Evolutionary conservation across 2,888 invertebrate genomes (phyloP), one percentile per base, ranked within the genome.

Genomic region (Ceriagrion tenellum): DNA sequence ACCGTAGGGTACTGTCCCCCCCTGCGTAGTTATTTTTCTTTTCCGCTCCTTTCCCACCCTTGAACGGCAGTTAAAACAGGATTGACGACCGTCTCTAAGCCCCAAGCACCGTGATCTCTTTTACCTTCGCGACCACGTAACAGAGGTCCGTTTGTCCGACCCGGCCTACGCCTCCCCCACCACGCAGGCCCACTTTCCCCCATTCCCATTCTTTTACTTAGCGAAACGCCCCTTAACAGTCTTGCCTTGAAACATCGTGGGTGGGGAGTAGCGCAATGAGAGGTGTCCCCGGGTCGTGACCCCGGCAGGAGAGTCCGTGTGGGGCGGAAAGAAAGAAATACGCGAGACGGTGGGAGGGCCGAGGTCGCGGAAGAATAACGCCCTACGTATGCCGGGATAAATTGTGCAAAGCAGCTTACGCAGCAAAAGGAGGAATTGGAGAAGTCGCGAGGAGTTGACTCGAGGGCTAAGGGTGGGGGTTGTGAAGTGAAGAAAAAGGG

Each of bases 371-470:
- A 35, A 81, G 35, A 81, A 18, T 81, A 81, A 81, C 26, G 35
- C 30, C 23, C 81, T 6, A 35, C 26, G 59, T n/a, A 47, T 47
- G 47, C 4, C 47, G 81, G 35, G 81, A 35, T 81, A 35, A 81
- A 81, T 81, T 35, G 81, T 35, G 81, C 81, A 81, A 81, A 35
- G 81, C 12, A n/a, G n/a, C 35, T 30, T 18, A 35, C 30, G 3
- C 30, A 35, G 81, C 0, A 13, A 47, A 47, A 35, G 35, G 35
- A 23, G 35, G 35, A 81, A 10, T 81, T 35, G 8, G 30, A 81
- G 81, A 35, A 81, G 81, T 81, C 35, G 35, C 81, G 81, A 35
- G 81, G 81, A 81, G 81, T 69, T 69, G 26, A n/a, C 69, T 69
- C 12, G 69, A 69, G 26, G 69, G 26, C 3, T 1, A 26, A 81